Base-by-base conservation (phyloP, 2,888 invertebrate species). In the Drosophila tanythrix region DNA sequence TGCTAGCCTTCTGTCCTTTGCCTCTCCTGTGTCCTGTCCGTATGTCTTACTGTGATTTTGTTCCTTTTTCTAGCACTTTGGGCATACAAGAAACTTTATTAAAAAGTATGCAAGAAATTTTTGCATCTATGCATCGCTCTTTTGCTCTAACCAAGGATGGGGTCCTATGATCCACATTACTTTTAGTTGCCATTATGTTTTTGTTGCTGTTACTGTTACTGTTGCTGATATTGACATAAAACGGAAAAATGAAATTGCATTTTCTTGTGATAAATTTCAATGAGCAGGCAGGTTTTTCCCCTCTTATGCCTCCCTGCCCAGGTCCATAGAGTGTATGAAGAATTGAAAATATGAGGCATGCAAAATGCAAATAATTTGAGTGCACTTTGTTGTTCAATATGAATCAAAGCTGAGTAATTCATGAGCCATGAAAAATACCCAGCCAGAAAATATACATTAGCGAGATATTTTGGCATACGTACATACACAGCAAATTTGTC, bases 261-360 rank as follows among this genome's bases (percentile, higher is more conserved):
- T 88, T 83, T 85, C 75, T 85, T 85, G 83, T 88, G 75, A 85
- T 85, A 88, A 85, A 88, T 86, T 88, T 83, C 83, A 88, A 83
- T 83, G 74, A 66, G 69, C 71, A 56, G 27, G 29, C n/a, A 13
- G 31, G 13, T 33, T 33, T 8, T 6, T 50, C 57, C 38, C 60
- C 29, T 11, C 46, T 21, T 25, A 40, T 52, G n/a, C 29, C 50
- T 11, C 15, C 15, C 15, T 59, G 27, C 13, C 29, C 27, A 50
- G 57, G 55, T 56, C 33, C 56, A 63, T 33, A 58, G 70, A 57
- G 35, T 55, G 66, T 55, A 68, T 65, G 69, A 79, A 69, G 63
- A 68, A 65, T 50, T 74, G 75, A 64, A 74, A 74, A 74, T 74
- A 74, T 79, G 70, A 58, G 57, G 46, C 65, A 61, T 66, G 57